Percentiles rank a stretch among this genome's conserved stretches.
Conservation (phyloP, 2,888 invertebrate species). For the Leptopilina myrica region DNA sequence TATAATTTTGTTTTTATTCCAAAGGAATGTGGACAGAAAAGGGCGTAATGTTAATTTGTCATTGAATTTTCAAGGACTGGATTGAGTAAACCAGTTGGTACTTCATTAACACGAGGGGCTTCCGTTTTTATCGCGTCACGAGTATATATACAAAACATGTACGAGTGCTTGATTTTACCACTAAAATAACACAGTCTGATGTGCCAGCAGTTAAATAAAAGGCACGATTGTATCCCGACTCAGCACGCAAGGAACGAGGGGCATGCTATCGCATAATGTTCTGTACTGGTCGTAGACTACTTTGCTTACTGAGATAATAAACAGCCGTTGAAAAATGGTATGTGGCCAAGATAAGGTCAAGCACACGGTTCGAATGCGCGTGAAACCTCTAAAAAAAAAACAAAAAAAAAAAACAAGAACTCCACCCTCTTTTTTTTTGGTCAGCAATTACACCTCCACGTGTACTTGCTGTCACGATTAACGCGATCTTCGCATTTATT, state of each 20-base stretch:
- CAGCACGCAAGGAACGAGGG: conserved; percentile 58
- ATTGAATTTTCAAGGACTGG: conserved; percentile 11
- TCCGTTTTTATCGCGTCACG: conserved; percentile 35
- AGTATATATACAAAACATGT: conserved; percentile 25
- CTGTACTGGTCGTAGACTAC: conserved; percentile 54
- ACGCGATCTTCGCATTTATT: conserved; percentile 26
- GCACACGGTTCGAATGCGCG: conserved; percentile 46
- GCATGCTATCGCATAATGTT: conserved; percentile 61
- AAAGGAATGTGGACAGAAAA: not conserved
- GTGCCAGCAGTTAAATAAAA: conserved; percentile 63
- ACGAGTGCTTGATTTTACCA: conserved; percentile 58
- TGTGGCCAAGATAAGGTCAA: conserved; percentile 57
- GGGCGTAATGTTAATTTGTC: conserved; percentile 3
- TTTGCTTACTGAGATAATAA: conserved; percentile 66
- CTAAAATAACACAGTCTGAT: conserved; percentile 61
- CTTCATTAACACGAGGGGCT: conserved; percentile 30
- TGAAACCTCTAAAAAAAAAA: conserved; percentile 17
- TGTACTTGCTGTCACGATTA: conserved; percentile 25
- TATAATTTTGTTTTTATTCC: no score
- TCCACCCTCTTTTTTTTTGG: not conserved
- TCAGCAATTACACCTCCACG: conserved; percentile 22
- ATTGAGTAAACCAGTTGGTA: conserved; percentile 19
- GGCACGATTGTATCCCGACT: conserved; percentile 59
- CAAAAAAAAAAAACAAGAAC: not conserved
- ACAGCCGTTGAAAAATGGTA: conserved; percentile 63